These are phyloP conservation scores for Panulirus ornatus DNA, from an alignment of 1,140 invertebrate genomes.

Conservation along the genomic window DNA sequence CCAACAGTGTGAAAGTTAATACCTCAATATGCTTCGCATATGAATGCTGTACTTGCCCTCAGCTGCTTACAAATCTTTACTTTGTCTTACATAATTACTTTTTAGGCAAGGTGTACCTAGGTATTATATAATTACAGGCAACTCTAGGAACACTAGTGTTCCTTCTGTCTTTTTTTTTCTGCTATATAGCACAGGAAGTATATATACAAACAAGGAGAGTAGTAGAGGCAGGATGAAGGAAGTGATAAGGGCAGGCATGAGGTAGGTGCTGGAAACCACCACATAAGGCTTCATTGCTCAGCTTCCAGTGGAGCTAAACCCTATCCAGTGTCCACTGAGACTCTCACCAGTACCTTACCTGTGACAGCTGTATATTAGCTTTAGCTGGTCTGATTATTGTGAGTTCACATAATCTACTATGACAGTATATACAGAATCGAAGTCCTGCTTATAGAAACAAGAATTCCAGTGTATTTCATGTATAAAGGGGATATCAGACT, in stretches of 20 bases:
- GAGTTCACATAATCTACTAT: too few relatives aligned
- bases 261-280: neutral
- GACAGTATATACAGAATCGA: too few relatives aligned
- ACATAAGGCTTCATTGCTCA: conserved; percentile 38
- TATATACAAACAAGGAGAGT: neutral
- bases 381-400: too few relatives aligned
- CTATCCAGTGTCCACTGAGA: neutral
- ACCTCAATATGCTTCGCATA: neutral
- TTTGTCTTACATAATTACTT: too few relatives aligned
- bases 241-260: neutral
- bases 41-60: neutral
- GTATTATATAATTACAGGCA: too few relatives aligned
- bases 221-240: neutral
- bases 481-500: neutral
- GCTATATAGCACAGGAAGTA: too few relatives aligned
- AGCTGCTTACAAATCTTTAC: too few relatives aligned
- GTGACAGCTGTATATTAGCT: neutral
- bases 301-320: neutral
- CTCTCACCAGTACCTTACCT: neutral
- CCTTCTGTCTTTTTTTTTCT: too few relatives aligned
- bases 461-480: too few relatives aligned
- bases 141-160: too few relatives aligned
- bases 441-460: too few relatives aligned
- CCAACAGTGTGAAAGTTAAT: neutral
- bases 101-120: too few relatives aligned